Evolutionary conservation across 2,888 invertebrate genomes (phyloP).

Genomic region (Drosophila yooni): DNA sequence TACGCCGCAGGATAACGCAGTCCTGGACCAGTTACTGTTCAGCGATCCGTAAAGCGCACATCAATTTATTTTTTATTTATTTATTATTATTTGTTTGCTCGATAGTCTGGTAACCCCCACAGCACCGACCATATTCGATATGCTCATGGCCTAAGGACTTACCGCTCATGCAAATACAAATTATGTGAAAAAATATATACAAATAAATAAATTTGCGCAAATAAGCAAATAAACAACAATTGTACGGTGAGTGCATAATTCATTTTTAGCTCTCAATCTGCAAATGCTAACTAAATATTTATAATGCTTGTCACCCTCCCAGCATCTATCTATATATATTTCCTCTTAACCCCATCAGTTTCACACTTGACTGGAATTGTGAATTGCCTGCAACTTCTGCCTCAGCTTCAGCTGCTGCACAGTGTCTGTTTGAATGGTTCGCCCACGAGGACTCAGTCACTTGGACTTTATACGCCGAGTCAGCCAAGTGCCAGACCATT

Average conservation of each 20-base stretch:
- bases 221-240: constrained; percentile 41
- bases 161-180: constrained; percentile 59
- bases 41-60: constrained; percentile 46
- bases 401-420: constrained; percentile 11
- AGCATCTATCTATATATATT: background rate
- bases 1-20: constrained; percentile 37
- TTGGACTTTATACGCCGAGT: constrained; percentile 57
- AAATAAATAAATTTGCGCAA: constrained; percentile 54
- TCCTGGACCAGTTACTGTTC: constrained; percentile 20
- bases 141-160: constrained; percentile 60
- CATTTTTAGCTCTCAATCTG: constrained; percentile 36
- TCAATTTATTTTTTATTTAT: constrained; percentile 49
- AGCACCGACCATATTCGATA: constrained; percentile 2
- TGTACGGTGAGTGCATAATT: constrained; percentile 66
- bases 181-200: constrained; percentile 54
- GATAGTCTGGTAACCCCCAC: constrained; percentile 11
- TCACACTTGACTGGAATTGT: constrained; percentile 43
- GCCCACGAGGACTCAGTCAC: constrained; percentile 39
- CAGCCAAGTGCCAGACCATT: constrained; percentile 75
- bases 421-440: constrained; percentile 15
- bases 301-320: constrained; percentile 21
- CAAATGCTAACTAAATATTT: constrained; percentile 50
- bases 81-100: constrained; percentile 43
- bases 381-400: constrained; percentile 22
- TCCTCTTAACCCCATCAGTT: background rate